A percentile compares a stretch with the other conserved stretches of the same genome.
Evolutionary conservation across 2,888 invertebrate genomes (phyloP).

Genomic region (Xylota sylvarum): DNA sequence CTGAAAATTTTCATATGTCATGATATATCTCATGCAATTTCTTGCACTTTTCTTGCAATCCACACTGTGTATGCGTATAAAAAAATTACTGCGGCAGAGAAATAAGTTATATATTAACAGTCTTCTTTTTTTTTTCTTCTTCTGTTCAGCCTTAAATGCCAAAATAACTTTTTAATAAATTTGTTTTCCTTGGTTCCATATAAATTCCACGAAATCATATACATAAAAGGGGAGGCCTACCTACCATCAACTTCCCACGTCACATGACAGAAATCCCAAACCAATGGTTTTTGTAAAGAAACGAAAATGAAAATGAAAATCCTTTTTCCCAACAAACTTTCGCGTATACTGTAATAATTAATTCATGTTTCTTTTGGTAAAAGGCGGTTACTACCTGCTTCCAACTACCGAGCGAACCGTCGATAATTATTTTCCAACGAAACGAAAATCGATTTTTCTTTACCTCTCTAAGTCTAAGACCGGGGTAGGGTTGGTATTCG

Average conservation of each 20-base stretch:
- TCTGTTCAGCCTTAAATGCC: constrained; percentile 46
- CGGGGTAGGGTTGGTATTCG: not conserved
- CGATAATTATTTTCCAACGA: constrained; percentile 60
- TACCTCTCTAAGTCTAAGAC: not conserved
- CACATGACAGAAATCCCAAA: constrained; percentile 17
- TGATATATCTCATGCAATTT: too few species aligned
- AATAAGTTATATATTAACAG: constrained; percentile 20
- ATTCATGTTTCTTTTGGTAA: constrained; percentile 45
- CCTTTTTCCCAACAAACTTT: constrained; percentile 42
- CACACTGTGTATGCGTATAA: constrained; percentile 20
- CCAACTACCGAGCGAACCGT: not conserved
- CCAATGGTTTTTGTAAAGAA: not conserved
- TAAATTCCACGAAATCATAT: constrained; percentile 27
- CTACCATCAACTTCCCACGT: not conserved
- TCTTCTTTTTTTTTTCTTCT: not conserved
- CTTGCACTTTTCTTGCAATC: not conserved
- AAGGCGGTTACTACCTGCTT: constrained; percentile 26
- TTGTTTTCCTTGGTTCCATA: constrained; percentile 30
- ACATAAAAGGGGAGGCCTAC: not conserved
- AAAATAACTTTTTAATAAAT: constrained; percentile 51
- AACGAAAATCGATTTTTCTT: constrained; percentile 48
- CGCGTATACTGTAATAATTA: constrained; percentile 48
- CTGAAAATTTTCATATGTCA: too few species aligned
- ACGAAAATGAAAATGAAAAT: constrained; percentile 11
- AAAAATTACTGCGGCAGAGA: constrained; percentile 26